Percentiles rank a stretch among this genome's conserved stretches.
Evolutionary conservation across 2,113 vertebrate genomes (phyloP).

Genomic region (Serinus canaria): DNA sequence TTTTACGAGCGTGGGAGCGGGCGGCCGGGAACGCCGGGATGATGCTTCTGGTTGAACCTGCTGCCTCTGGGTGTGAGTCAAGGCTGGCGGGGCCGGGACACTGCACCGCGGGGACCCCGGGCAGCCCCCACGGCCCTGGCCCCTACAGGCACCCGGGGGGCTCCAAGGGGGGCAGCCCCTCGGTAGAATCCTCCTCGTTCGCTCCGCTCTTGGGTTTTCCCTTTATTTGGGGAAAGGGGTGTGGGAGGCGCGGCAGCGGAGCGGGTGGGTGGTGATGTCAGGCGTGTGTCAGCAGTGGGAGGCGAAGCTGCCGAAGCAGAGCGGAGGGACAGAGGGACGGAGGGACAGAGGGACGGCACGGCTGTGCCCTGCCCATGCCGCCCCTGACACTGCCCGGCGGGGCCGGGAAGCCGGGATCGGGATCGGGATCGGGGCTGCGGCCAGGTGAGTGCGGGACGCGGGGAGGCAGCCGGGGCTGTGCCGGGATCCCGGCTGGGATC

Average conservation of each 20-base stretch:
- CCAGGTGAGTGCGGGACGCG: constrained; percentile 42
- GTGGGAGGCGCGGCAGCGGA: constrained; percentile 46
- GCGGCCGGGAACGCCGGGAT: background rate
- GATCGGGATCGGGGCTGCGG: background rate
- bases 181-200: background rate
- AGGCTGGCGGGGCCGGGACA: background rate
- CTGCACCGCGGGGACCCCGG: background rate
- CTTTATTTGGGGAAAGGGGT: background rate
- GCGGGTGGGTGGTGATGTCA: constrained; percentile 78
- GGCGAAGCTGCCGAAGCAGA: constrained; percentile 74
- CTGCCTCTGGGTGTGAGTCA: constrained; percentile 28
- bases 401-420: background rate
- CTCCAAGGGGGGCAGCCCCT: background rate
- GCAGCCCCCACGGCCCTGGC: background rate
- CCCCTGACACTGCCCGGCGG: rapidly evolving
- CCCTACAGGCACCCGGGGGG: rapidly evolving
- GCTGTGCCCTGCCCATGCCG: background rate
- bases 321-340: constrained; percentile 33
- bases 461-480: background rate
- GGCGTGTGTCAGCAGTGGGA: constrained; percentile 71
- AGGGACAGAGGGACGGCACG: background rate
- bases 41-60: constrained; percentile 72
- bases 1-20: constrained; percentile 67
- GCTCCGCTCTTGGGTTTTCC: background rate
- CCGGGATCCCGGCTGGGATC: background rate